phyloP scores from a whole-genome alignment of 2,888 invertebrate genomes.

The Xestoiulus laeticollis region DNA sequence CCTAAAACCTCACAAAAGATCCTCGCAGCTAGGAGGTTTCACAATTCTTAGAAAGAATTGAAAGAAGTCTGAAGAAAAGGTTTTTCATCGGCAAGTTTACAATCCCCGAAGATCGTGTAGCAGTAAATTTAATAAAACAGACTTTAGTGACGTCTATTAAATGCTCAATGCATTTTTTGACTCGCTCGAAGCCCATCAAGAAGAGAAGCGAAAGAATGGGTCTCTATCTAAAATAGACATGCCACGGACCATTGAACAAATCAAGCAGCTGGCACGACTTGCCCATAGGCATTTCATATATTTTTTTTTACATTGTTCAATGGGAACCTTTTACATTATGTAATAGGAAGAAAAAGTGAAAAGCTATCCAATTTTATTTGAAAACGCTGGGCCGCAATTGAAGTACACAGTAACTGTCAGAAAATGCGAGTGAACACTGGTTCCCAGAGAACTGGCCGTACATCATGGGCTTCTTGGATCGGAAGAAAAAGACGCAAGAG shows the following conservation, averaged over 20 bases:
- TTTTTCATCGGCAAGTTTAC: background rate
- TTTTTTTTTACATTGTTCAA: background rate
- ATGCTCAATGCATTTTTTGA: conserved; percentile 19
- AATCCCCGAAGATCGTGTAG: conserved; percentile 28
- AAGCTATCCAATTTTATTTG: conserved; percentile 37
- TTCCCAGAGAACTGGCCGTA: background rate
- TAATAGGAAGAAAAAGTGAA: conserved; percentile 37
- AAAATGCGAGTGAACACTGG: conserved; percentile 18
- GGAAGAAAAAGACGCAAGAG: background rate
- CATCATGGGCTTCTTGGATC: conserved; percentile 15
- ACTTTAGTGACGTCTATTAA: conserved; percentile 37
- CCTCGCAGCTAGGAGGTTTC: background rate
- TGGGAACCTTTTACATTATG: conserved; percentile 28
- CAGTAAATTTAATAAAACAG: conserved; percentile 37
- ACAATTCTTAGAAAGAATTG: background rate
- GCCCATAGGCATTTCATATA: conserved; percentile 21
- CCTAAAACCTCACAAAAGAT: background rate
- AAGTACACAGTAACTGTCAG: conserved; percentile 37
- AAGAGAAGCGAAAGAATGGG: background rate
- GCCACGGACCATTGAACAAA: conserved; percentile 15
- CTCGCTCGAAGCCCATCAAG: background rate
- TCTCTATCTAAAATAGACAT: conserved; percentile 33
- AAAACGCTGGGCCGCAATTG: conserved; percentile 24
- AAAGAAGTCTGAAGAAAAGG: background rate
- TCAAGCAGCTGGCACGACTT: conserved; percentile 29